Percentiles rank a stretch among this genome's conserved stretches.
These are phyloP conservation scores for Ceratina japonica DNA, from an alignment of 1,140 invertebrate genomes.

Conservation along the genomic window DNA sequence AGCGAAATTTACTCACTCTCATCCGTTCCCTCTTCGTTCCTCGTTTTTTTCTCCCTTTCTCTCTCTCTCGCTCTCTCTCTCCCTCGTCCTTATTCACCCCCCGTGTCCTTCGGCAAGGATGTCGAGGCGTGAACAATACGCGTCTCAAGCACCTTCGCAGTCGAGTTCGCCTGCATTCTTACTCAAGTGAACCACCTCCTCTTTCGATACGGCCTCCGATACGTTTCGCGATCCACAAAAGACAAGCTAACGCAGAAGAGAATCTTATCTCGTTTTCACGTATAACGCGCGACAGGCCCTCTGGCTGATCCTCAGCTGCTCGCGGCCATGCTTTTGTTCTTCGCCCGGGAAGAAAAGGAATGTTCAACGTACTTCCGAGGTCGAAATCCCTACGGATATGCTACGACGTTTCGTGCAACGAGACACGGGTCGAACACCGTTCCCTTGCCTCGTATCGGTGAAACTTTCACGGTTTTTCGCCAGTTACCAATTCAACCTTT, in stretches of 20 bases:
- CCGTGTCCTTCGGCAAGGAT: conserved; percentile 29
- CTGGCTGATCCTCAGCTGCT: conserved; percentile 17
- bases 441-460: conserved; percentile 1
- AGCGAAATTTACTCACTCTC: conserved; percentile 23
- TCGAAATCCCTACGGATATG: conserved; percentile 23
- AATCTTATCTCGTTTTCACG: conserved; percentile 35
- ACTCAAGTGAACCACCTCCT: neutral
- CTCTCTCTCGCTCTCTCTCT: neutral
- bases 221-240: conserved; percentile 31
- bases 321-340: conserved; percentile 34
- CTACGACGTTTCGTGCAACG: conserved; percentile 29
- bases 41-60: too few species aligned
- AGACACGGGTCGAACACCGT: conserved; percentile 53
- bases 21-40: neutral
- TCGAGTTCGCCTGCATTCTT: conserved; percentile 11
- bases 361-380: conserved; percentile 43
- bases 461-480: neutral
- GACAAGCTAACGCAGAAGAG: conserved; percentile 19
- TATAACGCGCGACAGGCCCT: conserved; percentile 29
- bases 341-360: conserved; percentile 13
- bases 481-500: neutral
- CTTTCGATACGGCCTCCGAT: conserved; percentile 5
- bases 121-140: conserved; percentile 32
- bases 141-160: conserved; percentile 26
- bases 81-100: neutral